phyloP scores from a whole-genome alignment of 2,113 vertebrate genomes.

The Entomyzon cyanotis region DNA sequence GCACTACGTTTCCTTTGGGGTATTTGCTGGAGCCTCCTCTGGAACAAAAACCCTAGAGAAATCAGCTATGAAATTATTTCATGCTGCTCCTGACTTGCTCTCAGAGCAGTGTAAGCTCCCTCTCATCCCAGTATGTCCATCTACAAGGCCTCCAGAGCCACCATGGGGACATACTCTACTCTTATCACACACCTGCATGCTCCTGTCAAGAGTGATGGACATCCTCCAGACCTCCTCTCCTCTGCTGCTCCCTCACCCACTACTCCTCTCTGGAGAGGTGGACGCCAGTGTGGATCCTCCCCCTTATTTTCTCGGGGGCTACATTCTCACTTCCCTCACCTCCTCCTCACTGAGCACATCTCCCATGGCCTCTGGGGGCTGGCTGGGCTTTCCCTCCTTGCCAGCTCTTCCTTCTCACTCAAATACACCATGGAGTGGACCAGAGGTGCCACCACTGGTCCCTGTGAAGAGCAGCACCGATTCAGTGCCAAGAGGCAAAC shows the following conservation, averaged over 20 bases:
- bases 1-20: accelerated
- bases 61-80: neutral
- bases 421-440: no score
- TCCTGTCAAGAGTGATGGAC: neutral
- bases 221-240: neutral
- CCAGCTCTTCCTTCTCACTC: neutral
- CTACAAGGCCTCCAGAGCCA: neutral
- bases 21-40: neutral
- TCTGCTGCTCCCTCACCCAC: neutral
- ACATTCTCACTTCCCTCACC: neutral
- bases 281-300: neutral
- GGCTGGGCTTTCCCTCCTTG: neutral
- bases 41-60: neutral
- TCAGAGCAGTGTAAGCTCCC: no score
- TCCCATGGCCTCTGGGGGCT: accelerated
- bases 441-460: neutral
- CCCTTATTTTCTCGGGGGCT: neutral
- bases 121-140: neutral
- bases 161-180: accelerated
- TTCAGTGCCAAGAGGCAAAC: neutral
- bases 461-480: neutral
- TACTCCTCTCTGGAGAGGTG: neutral
- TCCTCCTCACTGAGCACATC: neutral
- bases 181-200: neutral
- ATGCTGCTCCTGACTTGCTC: neutral